Base-by-base conservation (phyloP, 1,140 invertebrate species). In the Akabosia matsudoensis region DNA sequence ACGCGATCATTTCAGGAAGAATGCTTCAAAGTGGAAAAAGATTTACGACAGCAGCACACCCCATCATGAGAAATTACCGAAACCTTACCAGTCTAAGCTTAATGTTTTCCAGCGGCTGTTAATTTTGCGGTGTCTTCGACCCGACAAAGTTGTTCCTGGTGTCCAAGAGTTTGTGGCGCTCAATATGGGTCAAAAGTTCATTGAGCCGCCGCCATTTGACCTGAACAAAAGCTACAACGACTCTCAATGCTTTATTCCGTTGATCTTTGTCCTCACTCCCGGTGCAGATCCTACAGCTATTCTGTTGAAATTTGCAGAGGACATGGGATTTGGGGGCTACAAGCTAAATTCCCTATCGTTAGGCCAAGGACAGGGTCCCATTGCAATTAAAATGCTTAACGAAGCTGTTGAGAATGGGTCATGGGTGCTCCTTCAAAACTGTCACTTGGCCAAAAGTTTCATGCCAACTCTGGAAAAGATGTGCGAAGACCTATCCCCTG, bases 401-500 rank as follows among this genome's bases (percentile, higher is more conserved):
- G 84, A 85, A 64, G 88, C 86, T 18, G 78, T 84, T 14, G 86
- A 86, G 73, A 84, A 79, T 1, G 86, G 86, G n/a, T 80, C 80
- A 61, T 90, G 88, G 88, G 87, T 89, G 0, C 82, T 87, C 78
- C 82, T 90, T 34, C 88, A 90, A 83, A 90, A 90, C 83, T 89
- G 88, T 83, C 88, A 90, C 81, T 83, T 90, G 73, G 88, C 88
- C 18, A 85, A 87, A 30, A 86, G 86, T 1, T 89, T 88, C 88
- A 87, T 90, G 87, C 84, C 85, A n/a, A 72, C 78, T 16, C 67
- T 86, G 67, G 84, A 85, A 72, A 82, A 80, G 87, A 90, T 95
- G 71, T 94, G 92, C 83, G 92, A 97, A 84, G 89, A 91, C 64
- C 83, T 97, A 1, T 86, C 89, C 4, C 88, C 91, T 0, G 91